These are phyloP conservation scores for Spongia lamella DNA, from an alignment of 37 sponge, comb jelly and placozoan species.

Conservation along the genomic window DNA sequence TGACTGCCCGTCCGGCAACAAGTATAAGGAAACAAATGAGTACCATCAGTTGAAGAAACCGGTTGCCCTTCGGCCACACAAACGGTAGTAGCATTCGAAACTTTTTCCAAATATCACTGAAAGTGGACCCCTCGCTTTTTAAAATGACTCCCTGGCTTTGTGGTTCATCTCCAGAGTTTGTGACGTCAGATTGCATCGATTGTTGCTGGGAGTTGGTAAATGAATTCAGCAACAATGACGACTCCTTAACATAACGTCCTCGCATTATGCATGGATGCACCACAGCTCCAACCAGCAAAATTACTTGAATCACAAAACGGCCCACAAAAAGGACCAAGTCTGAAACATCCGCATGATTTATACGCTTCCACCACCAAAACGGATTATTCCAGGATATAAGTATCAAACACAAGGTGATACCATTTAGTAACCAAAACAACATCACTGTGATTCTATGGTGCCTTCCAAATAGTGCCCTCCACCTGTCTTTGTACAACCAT, in stretches of 20 bases:
- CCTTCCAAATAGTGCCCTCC: not conserved
- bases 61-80: slow-evolving; percentile 87
- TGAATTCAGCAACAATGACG: too few relatives aligned
- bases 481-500: slow-evolving; percentile 24
- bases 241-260: not conserved
- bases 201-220: slow-evolving; percentile 2
- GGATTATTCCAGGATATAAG: slow-evolving; percentile 47
- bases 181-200: slow-evolving; percentile 6
- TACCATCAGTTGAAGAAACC: slow-evolving; percentile 82
- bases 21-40: slow-evolving; percentile 80
- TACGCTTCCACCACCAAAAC: slow-evolving; percentile 71
- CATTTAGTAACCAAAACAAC: slow-evolving; percentile 56
- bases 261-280: slow-evolving; percentile 18
- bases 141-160: slow-evolving; percentile 4
- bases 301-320: slow-evolving; percentile 11
- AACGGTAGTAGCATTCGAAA: slow-evolving; percentile 77
- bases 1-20: slow-evolving; percentile 77
- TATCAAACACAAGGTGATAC: slow-evolving; percentile 39
- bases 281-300: slow-evolving; percentile 28
- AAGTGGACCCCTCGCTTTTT: slow-evolving; percentile 63
- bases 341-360: slow-evolving; percentile 25
- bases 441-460: slow-evolving; percentile 33
- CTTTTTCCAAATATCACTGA: slow-evolving; percentile 69
- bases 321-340: slow-evolving; percentile 45
- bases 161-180: too few relatives aligned